A percentile compares a stretch with the other conserved stretches of the same genome.
Evolutionary conservation across 2,797 vertebrate genomes (phyloP).

Genomic region (Squalus acanthias): DNA sequence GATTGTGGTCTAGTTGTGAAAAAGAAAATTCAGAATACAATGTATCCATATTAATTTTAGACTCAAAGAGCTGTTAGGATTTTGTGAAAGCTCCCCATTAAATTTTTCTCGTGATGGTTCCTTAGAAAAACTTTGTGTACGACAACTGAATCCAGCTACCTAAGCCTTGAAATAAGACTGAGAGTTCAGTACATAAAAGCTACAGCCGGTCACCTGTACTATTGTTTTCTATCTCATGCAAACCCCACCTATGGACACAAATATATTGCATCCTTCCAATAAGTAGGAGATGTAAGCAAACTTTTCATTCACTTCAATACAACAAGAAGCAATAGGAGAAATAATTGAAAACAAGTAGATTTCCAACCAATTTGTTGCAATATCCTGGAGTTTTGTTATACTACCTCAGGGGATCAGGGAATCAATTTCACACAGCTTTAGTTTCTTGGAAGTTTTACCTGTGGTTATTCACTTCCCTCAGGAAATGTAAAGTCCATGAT

Average conservation of each 20-base stretch:
- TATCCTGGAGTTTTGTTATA: not conserved
- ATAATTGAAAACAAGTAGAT: constrained; percentile 7
- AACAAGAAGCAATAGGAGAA: not conserved
- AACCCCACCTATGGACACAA: not conserved
- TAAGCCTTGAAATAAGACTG: not conserved
- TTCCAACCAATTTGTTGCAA: constrained; percentile 28
- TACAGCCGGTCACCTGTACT: not conserved
- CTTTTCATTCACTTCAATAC: not conserved
- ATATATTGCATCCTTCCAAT: not conserved
- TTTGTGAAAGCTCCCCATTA: not conserved
- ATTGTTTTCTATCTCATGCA: not conserved
- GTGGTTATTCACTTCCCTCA: not conserved
- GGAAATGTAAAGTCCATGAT: constrained; percentile 23
- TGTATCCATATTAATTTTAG: not conserved
- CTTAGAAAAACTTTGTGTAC: not conserved
- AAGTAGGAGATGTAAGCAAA: not conserved
- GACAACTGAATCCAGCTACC: not conserved
- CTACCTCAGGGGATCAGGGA: constrained; percentile 20
- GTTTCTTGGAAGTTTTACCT: constrained; percentile 8
- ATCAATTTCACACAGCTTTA: constrained; percentile 24
- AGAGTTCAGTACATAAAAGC: not conserved
- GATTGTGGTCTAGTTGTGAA: not conserved
- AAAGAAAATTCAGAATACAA: not conserved
- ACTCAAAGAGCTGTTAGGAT: not conserved
- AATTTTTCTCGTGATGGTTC: not conserved